Base-by-base conservation (phyloP, 1,140 invertebrate genomes). In the Calephelis virginiensis region DNA sequence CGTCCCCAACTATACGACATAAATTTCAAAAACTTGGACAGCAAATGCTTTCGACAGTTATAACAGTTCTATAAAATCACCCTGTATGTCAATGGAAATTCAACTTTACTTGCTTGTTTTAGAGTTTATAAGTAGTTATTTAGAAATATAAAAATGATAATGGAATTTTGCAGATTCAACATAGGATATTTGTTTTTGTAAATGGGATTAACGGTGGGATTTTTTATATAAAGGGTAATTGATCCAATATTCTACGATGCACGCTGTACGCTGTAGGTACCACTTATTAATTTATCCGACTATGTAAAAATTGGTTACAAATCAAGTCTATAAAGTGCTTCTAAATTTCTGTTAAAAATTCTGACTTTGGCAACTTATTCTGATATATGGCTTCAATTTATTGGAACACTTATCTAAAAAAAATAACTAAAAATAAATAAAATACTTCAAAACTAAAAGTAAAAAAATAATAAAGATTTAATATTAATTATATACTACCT, bases 31-130 rank as follows among this genome's bases (percentile, higher is more conserved):
- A n/a, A 17, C 43, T 48, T 28, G 40, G 17, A 63, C 71, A 76
- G 76, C 70, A 74, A 70, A 74, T 75, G 77, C 75, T 72, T 82
- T 80, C 78, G 81, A 83, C 82, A 80, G 76, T 77, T 75, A 28
- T 28, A 4, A 74, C 77, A 65, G 73, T 75, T 74, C 76, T 76
- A 74, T 78, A 80, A 76, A 77, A 73, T 72, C 63, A 63, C 10
- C 46, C 63, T 10, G 40, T 45, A 67, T 48, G 43, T 56, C 11
- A 12, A 56, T 37, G 53, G n/a, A 69, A 69, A 65, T 56, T 69
- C 50, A 64, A 60, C 59, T 43, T 56, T 53, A 12, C 12, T 2
- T 8, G 12, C 43, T 43, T 45, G 50, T 13, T 49, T 53, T 48
- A 73, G 64, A 69, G 60, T 69, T 38, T 61, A 47, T 56, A 56